Base-by-base conservation (phyloP, 2,113 vertebrate genomes). In the Cnemophilus loriae region DNA sequence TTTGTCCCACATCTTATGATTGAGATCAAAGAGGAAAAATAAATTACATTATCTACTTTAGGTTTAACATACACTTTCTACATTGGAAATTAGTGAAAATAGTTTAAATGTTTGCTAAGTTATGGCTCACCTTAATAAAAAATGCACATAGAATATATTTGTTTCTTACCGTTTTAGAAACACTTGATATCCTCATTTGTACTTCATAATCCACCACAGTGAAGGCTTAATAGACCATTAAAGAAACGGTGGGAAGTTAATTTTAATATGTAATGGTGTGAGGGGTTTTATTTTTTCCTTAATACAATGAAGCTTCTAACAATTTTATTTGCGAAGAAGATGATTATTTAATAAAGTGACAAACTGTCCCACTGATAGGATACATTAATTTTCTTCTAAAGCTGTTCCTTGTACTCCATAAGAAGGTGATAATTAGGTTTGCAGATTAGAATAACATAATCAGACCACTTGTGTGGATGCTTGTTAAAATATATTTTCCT, bases 341-440 rank as follows among this genome's bases (percentile, higher is more conserved):
- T 97, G 94, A 97, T 98, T 97, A 98, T 98, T 98, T 98, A 97
- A 98, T 96, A 97, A 98, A 98, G 98, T 99, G 98, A 99, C 99
- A 99, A 99, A 98, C 98, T 99, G 98, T 98, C 98, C 99, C 98
- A 99, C 98, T 99, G 98, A 98, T 98, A 98, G 98, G 98, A 99
- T 98, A 98, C 98, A 98, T 99, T 99, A 98, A 99, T 99, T 99
- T 98, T 95, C 95, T 97, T 98, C 97, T 98, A 98, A 98, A 99
- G 98, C 98, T 98, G 98, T 98, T 99, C 98, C 98, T 98, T 98
- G 91, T 97, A 95, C 95, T 97, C 87, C 84, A 92, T 97, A 98
- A 98, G 98, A 99, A 99, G 98, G 99, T 99, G 99, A 99, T 99
- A 99, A 99, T 99, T 99, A 99, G 98, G 98, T 99, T 98, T 98